Base-by-base conservation (phyloP, 2,888 invertebrate genomes). In the Mystacides longicornis region DNA sequence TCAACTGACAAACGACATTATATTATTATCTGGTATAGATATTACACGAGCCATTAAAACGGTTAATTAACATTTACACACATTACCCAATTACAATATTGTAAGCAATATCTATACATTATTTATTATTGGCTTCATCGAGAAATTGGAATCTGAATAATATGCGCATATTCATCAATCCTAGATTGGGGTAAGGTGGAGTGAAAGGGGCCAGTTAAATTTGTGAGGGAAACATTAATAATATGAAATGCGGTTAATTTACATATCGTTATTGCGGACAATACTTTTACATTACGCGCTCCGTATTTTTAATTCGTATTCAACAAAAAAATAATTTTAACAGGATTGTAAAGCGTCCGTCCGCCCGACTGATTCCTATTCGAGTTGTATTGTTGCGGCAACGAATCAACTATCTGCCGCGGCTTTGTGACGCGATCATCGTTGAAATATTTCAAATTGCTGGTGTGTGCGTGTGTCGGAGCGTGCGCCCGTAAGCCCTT, bases 301-400 rank as follows among this genome's bases (percentile, higher is more conserved):
- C 51, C 46, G 55, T 51, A 20, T 57, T 61, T 61, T 61, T 57
- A 59, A 61, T 61, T 58, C n/a, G n/a, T n/a, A n/a, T 55, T 52
- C 55, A 27, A 43, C 43, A 23, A 52, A 57, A n/a, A n/a, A 54
- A 57, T 57, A 54, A 57, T 57, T 57, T 60, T 51, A 56, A 51
- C 45, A n/a, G 37, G 56, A 60, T 60, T 60, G 53, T 52, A 51
- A 52, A 23, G 16, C 60, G 55, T 50, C 53, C 60, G 51, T 58
- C 58, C 58, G 60, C 54, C 27, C 52, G 51, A 54, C 45, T 56
- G 60, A 51, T 56, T 60, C 55, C 56, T 58, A 60, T 54, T 54
- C 48, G 54, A 53, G 20, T 55, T 56, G 55, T 42, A 60, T 60
- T 60, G 60, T 60, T 49, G 27, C 55, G 57, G 20, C 45, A 16